Evolutionary conservation across 2,888 invertebrate species (phyloP).

Genomic region (Tyria jacobaeae): DNA sequence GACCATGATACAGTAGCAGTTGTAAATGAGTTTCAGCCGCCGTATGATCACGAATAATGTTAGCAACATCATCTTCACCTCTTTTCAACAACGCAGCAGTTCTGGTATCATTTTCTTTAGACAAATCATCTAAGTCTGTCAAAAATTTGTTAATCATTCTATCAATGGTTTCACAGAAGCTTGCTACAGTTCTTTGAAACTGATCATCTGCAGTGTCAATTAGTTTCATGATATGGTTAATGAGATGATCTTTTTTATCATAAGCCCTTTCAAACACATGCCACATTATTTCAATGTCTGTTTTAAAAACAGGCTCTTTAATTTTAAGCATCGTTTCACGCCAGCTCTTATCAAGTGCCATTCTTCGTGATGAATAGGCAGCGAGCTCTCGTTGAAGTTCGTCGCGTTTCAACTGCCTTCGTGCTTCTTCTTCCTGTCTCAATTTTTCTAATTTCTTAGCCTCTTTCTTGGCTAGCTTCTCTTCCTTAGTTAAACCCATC

Average conservation of each 20-base stretch:
- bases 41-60: conserved; percentile 65
- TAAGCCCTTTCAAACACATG: conserved; percentile 83
- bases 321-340: conserved; percentile 74
- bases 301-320: conserved; percentile 74
- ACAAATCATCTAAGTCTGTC: conserved; percentile 67
- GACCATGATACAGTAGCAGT: conserved; percentile 69
- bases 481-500: conserved; percentile 72
- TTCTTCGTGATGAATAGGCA: conserved; percentile 63
- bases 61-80: conserved; percentile 59
- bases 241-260: conserved; percentile 87
- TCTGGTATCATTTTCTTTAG: conserved; percentile 64
- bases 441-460: conserved; percentile 70
- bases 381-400: conserved; percentile 73
- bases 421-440: conserved; percentile 58
- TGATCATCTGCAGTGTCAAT: conserved; percentile 88
- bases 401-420: conserved; percentile 64
- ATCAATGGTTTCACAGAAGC: conserved; percentile 88
- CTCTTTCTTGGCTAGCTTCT: conserved; percentile 74
- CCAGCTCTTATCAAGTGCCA: conserved; percentile 72
- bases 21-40: conserved; percentile 78
- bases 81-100: conserved; percentile 61
- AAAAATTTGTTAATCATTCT: conserved; percentile 85
- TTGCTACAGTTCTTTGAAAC: conserved; percentile 87
- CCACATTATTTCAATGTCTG: conserved; percentile 78
- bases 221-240: conserved; percentile 85